Base-by-base conservation (phyloP, 2,797 vertebrate genomes). In the Phoeniculus purpureus region DNA sequence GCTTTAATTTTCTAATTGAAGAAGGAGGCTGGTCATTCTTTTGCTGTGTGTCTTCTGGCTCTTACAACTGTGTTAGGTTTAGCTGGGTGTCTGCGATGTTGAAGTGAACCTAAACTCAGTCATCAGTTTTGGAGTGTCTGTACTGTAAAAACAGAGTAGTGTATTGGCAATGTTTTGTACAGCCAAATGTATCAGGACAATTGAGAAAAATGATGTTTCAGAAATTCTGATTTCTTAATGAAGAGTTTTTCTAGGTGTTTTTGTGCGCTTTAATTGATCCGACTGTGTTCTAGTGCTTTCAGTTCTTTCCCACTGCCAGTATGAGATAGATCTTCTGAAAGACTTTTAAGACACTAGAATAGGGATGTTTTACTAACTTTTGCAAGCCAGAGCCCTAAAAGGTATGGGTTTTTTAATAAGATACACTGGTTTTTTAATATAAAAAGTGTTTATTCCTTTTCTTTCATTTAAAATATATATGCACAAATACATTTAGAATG, bases 261-360 rank as follows among this genome's bases (percentile, higher is more conserved):
- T 3, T 62, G 3, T 66, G 52, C 45, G 14, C 12, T 87, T 83
- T 88, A 75, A 70, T 55, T 64, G 47, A 37, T 79, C 59, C 32
- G 29, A 40, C 8, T 47, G 23, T 83, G 85, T 91, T 84, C 8
- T 90, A 2, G 1, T 31, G 45, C 23, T 81, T 79, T 75, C 7
- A 11, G 40, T 10, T 75, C 75, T 54, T 73, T 70, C 8, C 12
- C 2, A 6, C 6, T 60, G 4, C 26, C 29, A 8, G 5, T 72
- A 3, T 50, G 37, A 31, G 3, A 20, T 70, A 32, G n/a, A n/a
- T 11, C 89, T 47, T 74, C 27, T 68, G 37, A 81, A 91, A 32
- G 18, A 85, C 65, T 76, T 75, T 77, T 75, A 77, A 82, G 12
- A 8, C 37, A 67, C 19, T 27, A 40, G 87, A 91, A 58, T 43